A percentile compares a stretch with the other conserved stretches of the same genome.
Evolutionary conservation across 2,113 vertebrate genomes (phyloP).

Genomic region (Muscicapa adusta): DNA sequence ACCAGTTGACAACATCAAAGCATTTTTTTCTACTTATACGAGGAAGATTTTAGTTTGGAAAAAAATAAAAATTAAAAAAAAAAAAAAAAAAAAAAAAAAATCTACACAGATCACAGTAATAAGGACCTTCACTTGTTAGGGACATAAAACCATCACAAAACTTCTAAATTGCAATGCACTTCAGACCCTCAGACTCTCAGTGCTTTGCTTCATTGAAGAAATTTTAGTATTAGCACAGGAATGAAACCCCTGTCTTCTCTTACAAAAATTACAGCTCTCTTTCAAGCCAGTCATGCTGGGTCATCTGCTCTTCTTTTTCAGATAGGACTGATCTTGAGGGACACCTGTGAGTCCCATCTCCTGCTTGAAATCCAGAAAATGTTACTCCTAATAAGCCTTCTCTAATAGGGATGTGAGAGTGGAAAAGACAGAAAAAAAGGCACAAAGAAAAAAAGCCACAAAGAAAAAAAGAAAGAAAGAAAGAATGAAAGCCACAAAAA

Average conservation of each 20-base stretch:
- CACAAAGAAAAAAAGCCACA: not conserved
- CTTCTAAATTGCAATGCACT: not conserved
- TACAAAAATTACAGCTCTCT: not conserved
- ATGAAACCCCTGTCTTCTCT: not conserved
- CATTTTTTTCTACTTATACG: not conserved
- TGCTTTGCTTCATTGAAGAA: not conserved
- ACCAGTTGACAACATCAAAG: not conserved
- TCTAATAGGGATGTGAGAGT: not conserved
- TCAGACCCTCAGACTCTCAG: not conserved
- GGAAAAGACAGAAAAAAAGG: not conserved
- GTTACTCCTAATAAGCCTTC: not conserved
- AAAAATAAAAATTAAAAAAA: too few relatives aligned
- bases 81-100: not conserved
- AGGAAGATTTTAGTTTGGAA: not conserved
- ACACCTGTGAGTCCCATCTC: not conserved
- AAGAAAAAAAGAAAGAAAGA: too few relatives aligned
- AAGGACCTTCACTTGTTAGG: rapidly evolving
- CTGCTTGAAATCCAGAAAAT: not conserved
- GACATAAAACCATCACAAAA: rapidly evolving
- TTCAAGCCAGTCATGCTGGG: not conserved
- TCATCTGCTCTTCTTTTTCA: not conserved
- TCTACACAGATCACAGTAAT: not conserved
- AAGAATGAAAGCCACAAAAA: too few relatives aligned
- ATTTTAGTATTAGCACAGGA: not conserved
- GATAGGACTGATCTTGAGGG: not conserved